Base-by-base conservation (phyloP, 2,797 vertebrate species). In the Channallabes apus region DNA sequence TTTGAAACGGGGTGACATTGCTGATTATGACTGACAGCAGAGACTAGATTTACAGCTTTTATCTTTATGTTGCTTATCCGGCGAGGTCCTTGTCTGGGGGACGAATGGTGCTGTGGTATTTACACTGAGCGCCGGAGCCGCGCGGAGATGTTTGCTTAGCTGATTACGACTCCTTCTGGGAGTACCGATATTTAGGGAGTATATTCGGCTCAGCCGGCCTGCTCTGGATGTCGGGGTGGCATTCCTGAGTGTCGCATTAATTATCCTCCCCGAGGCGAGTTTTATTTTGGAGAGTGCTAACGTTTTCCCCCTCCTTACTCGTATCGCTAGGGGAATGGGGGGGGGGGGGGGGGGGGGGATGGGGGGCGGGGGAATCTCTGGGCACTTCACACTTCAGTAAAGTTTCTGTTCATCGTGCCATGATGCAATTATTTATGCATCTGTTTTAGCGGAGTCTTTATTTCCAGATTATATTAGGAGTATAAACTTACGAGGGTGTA, bases 111-210 rank as follows among this genome's bases (percentile, higher is more conserved):
- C 71, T 88, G 75, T 89, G 87, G 87, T 93, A 91, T 94, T 94
- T 92, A 92, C 89, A 88, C 85, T 35, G 38, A 80, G 89, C 87
- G 65, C 76, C 46, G 75, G n/a, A 56, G 80, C 76, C 76, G 38
- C 27, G 80, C 83, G 80, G 85, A 81, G 76, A 86, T 93, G 91
- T 93, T 94, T 94, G 89, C 81, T 91, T 94, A 91, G 91, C 89
- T 94, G 93, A 94, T 94, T 93, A 92, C 90, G 27, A 79, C 51
- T 77, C 91, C 92, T 89, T 87, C 7, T 59, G 87, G 89, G 80
- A 67, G 82, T 62, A 38, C 61, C 46, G 61, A 80, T 65, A 67
- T 80, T 67, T 32, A 41, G 69, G 59, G 69, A 84, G 82, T 85
- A 22, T 54, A 3, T 84, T 87, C 82, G 59, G 62, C 73, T 83